A percentile compares a stretch with the other conserved stretches of the same genome.
These are phyloP conservation scores for Timema cristinae DNA, from an alignment of 2,888 invertebrate genomes.

Conservation along the genomic window DNA sequence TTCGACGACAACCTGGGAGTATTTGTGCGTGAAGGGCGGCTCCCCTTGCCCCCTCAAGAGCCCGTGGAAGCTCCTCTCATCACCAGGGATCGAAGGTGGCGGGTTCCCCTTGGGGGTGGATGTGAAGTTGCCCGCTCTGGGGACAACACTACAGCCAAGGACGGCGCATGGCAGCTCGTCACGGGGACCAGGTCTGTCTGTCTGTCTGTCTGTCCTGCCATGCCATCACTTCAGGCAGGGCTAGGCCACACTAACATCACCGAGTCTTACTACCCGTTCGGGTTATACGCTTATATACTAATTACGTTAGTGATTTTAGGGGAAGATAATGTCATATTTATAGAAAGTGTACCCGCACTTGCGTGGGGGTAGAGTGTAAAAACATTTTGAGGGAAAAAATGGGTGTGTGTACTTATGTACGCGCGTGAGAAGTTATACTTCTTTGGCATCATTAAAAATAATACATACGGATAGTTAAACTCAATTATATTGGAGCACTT, in stretches of 20 bases:
- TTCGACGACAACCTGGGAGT: slow-evolving; percentile 29
- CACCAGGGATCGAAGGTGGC: slow-evolving; percentile 25
- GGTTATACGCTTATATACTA: no score
- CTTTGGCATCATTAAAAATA: no score
- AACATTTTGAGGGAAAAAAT: no score
- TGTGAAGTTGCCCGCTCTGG: slow-evolving; percentile 23
- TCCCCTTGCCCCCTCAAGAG: background rate
- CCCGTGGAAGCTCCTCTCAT: slow-evolving; percentile 31
- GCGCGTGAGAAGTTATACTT: no score
- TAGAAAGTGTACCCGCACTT: no score
- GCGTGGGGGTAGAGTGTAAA: no score
- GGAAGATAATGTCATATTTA: no score
- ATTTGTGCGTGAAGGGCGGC: slow-evolving; percentile 40
- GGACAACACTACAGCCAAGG: slow-evolving; percentile 54
- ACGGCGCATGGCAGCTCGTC: slow-evolving; percentile 76
- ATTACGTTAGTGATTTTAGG: no score
- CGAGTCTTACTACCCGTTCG: no score
- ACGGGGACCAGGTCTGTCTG: slow-evolving; percentile 61
- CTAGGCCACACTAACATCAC: background rate
- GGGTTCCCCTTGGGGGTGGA: slow-evolving; percentile 33
- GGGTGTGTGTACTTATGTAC: no score
- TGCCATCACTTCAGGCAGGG: background rate
- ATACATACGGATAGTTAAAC: no score
- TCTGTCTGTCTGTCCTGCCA: background rate
- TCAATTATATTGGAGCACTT: no score